Conservation (phyloP, 2,113 vertebrate species). For the Hoplias malabaricus region DNA sequence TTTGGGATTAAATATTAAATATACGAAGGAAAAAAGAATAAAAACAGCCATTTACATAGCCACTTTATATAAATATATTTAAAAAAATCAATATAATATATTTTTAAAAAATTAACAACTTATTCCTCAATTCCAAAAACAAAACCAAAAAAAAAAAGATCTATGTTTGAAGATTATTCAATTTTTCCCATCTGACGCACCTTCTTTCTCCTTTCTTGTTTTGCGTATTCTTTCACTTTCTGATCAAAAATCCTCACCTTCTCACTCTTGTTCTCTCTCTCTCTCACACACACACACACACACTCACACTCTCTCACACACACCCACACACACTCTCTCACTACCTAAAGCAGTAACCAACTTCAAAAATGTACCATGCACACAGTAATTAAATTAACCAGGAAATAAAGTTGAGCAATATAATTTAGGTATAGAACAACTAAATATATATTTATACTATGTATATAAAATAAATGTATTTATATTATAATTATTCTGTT, state of each 20-base stretch:
- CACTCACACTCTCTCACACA: not conserved
- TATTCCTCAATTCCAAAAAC: conserved; percentile 1
- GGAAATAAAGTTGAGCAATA: conserved; percentile 2
- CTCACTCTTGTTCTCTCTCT: no score
- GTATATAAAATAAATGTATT: conserved; percentile 52
- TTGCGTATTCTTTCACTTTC: conserved; percentile 75
- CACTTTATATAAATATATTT: conserved; percentile 26
- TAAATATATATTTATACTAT: conserved; percentile 45
- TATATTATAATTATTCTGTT: conserved; percentile 45
- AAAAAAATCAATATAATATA: no score
- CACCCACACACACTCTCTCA: not conserved
- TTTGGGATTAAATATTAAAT: conserved; percentile 34
- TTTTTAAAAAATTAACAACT: conserved; percentile 9
- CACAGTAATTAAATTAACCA: conserved; percentile 33
- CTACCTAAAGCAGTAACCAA: not conserved
- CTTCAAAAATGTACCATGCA: conserved; percentile 70
- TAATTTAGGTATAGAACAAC: conserved; percentile 39
- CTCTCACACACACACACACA: conserved; percentile 43
- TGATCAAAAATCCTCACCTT: conserved; percentile 75
- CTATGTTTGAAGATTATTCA: conserved; percentile 37
- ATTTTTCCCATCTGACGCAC: conserved; percentile 71
- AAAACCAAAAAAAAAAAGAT: conserved; percentile 32
- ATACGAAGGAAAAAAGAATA: conserved; percentile 38
- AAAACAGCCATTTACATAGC: conserved; percentile 41
- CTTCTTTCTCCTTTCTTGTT: conserved; percentile 70